These are phyloP conservation scores for Seira musarum DNA, from an alignment of 2,888 invertebrate species.

Conservation along the genomic window DNA sequence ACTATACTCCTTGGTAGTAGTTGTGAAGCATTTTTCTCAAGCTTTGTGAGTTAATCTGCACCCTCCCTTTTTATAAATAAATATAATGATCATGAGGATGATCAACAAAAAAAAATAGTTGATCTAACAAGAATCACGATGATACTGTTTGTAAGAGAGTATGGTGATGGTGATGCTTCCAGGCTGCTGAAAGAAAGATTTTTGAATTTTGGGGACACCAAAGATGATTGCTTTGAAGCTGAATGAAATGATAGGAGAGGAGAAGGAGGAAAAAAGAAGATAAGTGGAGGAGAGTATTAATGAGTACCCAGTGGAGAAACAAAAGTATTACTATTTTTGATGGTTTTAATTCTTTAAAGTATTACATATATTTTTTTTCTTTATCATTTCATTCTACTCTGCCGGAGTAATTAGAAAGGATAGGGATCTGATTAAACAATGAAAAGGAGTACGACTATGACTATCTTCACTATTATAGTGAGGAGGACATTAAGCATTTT, in stretches of 20 bases:
- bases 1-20: not conserved
- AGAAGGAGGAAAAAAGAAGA: conserved; percentile 26
- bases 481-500: conserved; percentile 50
- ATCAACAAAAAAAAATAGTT: conserved; percentile 2
- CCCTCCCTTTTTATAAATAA: conserved; percentile 8
- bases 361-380: conserved; percentile 27
- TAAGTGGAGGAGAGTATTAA: conserved; percentile 41
- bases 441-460: not conserved
- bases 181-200: not conserved
- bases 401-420: conserved; percentile 13
- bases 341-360: conserved; percentile 23
- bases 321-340: conserved; percentile 32
- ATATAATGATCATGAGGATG: conserved; percentile 15
- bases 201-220: conserved; percentile 3
- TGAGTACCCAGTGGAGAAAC: conserved; percentile 31
- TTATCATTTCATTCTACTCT: conserved; percentile 4
- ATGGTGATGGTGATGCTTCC: too few species aligned
- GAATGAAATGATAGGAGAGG: conserved; percentile 5
- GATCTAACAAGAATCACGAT: conserved; percentile 15
- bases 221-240: conserved; percentile 13
- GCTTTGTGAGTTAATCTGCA: conserved; percentile 1
- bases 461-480: conserved; percentile 24
- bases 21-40: not conserved
- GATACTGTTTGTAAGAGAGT: not conserved
- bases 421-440: conserved; percentile 15